Evolutionary conservation across 2,797 vertebrate genomes (phyloP), one percentile per base, ranked within the genome.

Genomic region (Arvicola amphibius): DNA sequence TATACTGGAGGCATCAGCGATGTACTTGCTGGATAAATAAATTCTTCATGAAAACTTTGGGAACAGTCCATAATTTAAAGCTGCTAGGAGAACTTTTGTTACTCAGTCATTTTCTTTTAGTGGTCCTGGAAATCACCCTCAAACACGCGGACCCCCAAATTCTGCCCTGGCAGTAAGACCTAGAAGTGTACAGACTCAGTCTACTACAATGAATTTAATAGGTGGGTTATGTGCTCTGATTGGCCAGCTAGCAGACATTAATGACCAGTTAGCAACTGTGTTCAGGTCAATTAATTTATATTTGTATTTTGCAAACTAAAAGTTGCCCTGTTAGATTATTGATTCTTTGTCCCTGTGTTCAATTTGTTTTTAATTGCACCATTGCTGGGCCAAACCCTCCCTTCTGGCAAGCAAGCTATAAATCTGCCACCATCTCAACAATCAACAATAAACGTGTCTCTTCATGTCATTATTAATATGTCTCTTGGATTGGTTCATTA

Each of bases 311-410:
- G 97, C 96, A 98, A 98, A 97, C 80, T 92, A 92, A 97, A 97
- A 98, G 98, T 98, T 98, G 98, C 97, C 97, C 56, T 6, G 98
- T 97, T 98, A 92, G 97, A 96, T 97, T 98, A 98, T 98, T 97
- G 98, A 98, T 98, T 98, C 96, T 98, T 98, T 96, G 97, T 98
- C 94, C 96, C 97, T 1, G 1, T 96, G 40, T 98, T 98, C 98
- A 98, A 97, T 98, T 90, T 98, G 98, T 98, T 98, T 98, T 98
- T 98, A 98, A 98, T 98, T 97, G 98, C 96, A 97, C 97, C 97
- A 81, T 97, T 94, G 97, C 87, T 14, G 95, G 95, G 97, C 97
- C 96, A 27, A 34, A 97, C 97, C 98, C 98, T 98, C 97, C 97
- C 96, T 98, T 96, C 95, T 97, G 94, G 97, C 97, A 98, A 96